Base-by-base conservation (phyloP, 2,113 vertebrate species). In the Thalassarche chlororhynchos region DNA sequence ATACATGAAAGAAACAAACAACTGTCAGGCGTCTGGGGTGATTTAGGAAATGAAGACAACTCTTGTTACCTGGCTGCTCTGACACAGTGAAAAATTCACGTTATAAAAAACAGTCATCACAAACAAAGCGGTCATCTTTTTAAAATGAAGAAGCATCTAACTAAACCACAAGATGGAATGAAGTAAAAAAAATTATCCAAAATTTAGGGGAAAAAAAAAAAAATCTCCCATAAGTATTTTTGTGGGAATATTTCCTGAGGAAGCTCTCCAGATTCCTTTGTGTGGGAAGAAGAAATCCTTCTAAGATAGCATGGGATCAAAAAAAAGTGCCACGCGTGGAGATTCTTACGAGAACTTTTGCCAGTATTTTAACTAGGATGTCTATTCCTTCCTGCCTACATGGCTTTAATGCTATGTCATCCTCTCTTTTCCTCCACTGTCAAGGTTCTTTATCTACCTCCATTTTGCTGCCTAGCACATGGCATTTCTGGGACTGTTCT, bases 321-420 rank as follows among this genome's bases (percentile, higher is more conserved):
- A 74, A 40, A 19, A 4, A 52, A 68, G 17, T 17, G 40, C 15
- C 52, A n/a, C 0, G 12, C 0, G 0, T 23, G 23, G 17, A 87
- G 25, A 47, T 58, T 28, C 14, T n/a, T 24, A 24, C 4, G 2
- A 66, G 21, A 77, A 20, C 13, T 87, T 68, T 9, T 20, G 29
- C 17, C 20, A 42, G 31, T 28, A 3, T 44, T 71, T 82, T 32
- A 79, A 21, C 38, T 46, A 8, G 16, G 64, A 86, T 20, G 14
- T 12, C 64, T 64, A 1, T 25, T 93, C 47, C 57, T 49, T 78
- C 54, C 66, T 91, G 52, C 70, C 40, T 31, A 21, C 3, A 0
- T 0, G 0, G 32, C n/a, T 72, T 58, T n/a, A 54, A 21, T 0
- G 16, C 68, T 40, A 4, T 13, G 8, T 24, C 47, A 15, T 28